Evolutionary conservation across 2,888 invertebrate genomes (phyloP), one percentile per base, ranked within the genome.

Genomic region (Rugalucina vietnamica): DNA sequence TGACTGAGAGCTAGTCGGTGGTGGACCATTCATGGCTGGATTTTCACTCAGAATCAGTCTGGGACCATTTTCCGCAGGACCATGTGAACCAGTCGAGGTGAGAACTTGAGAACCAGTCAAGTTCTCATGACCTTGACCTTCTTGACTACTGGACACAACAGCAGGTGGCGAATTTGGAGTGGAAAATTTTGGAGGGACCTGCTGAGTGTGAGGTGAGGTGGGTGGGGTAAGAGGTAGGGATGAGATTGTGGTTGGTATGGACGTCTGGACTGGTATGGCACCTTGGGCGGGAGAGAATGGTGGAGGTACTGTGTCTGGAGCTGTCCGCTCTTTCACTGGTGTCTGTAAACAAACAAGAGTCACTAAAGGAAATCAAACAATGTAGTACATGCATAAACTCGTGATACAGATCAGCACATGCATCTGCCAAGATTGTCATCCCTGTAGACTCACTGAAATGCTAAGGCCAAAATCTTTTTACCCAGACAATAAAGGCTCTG

Each of bases 261-360:
- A 54, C 34, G 77, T 73, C 49, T 70, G 18, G 75, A 43, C 43
- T 34, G 75, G 34, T 80, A 75, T 37, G 80, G 34, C 34, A 34
- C 81, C 76, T 74, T 78, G 86, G 74, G 77, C 79, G 14, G 92
- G 89, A 50, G 91, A 90, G 79, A 91, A 92, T 27, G 90, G 91
- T 10, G 91, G 92, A 14, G 92, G 91, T 70, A 88, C 87, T 24
- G 90, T 88, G 70, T 91, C 91, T 72, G 89, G 85, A 50, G 91
- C 90, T 24, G 88, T 75, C 36, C 91, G 90, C 73, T 91, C 92
- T 60, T 90, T 88, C n/a, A 76, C 75, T 24, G 86, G 80, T 10
- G 81, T 76, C 90, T 90, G 88, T 14, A 84, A 82, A n/a, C 10
- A 43, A 43, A 18, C 10, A 43, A 43, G 43, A 43, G 18, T 18